Percentiles rank a stretch among this genome's conserved stretches.
These are phyloP conservation scores for human DNA, from an alignment of 2,113 vertebrate species.

Conservation along the genomic window DNA sequence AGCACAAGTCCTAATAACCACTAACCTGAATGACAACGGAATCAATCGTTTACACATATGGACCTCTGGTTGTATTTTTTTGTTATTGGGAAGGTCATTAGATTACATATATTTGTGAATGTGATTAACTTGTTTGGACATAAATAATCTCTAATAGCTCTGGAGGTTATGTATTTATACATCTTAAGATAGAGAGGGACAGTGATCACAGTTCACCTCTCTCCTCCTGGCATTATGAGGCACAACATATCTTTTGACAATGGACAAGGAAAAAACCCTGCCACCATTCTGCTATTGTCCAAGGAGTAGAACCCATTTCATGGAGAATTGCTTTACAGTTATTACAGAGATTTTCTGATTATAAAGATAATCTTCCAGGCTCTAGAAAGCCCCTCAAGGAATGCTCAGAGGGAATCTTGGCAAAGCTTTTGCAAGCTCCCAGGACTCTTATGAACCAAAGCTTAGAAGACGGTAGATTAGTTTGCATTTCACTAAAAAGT, in stretches of 20 bases:
- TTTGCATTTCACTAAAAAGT: not conserved
- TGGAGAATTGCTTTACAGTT: not conserved
- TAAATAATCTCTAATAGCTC: not conserved
- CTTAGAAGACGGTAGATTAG: not conserved
- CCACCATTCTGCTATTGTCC: not conserved
- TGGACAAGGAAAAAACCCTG: not conserved
- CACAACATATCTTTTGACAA: conserved; percentile 1
- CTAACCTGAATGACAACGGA: not conserved
- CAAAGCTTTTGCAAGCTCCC: not conserved
- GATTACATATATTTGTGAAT: not conserved
- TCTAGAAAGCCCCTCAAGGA: not conserved
- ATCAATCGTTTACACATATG: not conserved
- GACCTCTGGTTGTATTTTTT: conserved; percentile 6
- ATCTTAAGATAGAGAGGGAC: not conserved
- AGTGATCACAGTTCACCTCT: not conserved
- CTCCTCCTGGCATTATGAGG: not conserved
- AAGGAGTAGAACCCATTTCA: not conserved
- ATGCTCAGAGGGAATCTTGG: not conserved
- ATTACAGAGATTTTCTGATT: not conserved
- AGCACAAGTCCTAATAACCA: not conserved
- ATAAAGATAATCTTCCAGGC: not conserved
- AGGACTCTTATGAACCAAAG: not conserved
- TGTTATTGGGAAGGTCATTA: not conserved
- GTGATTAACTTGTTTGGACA: not conserved
- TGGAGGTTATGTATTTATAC: not conserved